These are phyloP conservation scores for Drosophila varians DNA, from an alignment of 1,140 invertebrate species.

Conservation along the genomic window DNA sequence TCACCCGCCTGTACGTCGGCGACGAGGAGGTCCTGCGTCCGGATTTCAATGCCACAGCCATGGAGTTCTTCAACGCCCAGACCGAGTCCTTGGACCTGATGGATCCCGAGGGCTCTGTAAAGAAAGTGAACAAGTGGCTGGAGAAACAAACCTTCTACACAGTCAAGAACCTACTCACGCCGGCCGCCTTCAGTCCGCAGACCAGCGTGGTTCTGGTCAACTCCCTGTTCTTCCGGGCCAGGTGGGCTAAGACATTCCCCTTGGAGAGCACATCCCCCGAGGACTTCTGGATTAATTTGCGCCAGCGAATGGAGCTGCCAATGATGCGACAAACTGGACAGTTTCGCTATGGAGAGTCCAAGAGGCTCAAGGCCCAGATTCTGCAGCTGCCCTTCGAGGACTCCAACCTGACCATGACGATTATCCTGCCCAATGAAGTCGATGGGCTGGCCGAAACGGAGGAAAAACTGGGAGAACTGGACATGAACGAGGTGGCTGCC, in stretches of 20 bases:
- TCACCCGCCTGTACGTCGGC: slow-evolving; percentile 60
- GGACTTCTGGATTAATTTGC: slow-evolving; percentile 50
- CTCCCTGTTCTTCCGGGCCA: slow-evolving; percentile 88
- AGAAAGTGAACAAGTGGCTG: slow-evolving; percentile 87
- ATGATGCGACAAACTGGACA: slow-evolving; percentile 76
- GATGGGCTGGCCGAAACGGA: slow-evolving; percentile 84
- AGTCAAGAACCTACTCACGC: slow-evolving; percentile 86
- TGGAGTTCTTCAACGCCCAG: slow-evolving; percentile 75
- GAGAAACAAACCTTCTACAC: slow-evolving; percentile 86
- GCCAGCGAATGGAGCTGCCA: slow-evolving; percentile 49
- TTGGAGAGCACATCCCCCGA: slow-evolving; percentile 65
- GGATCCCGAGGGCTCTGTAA: slow-evolving; percentile 76
- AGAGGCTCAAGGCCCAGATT: slow-evolving; percentile 82
- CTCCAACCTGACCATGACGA: slow-evolving; percentile 85
- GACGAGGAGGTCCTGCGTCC: slow-evolving; percentile 27
- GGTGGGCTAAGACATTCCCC: slow-evolving; percentile 86
- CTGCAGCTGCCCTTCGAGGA: slow-evolving; percentile 86
- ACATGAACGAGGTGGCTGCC: slow-evolving; percentile 69
- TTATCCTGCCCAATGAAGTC: slow-evolving; percentile 86
- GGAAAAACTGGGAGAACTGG: slow-evolving; percentile 16
- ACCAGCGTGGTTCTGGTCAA: slow-evolving; percentile 86
- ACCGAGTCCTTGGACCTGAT: slow-evolving; percentile 84
- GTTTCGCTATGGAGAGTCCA: slow-evolving; percentile 84
- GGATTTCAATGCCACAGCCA: slow-evolving; percentile 50
- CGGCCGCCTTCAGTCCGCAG: slow-evolving; percentile 65